phyloP scores from a whole-genome alignment of 2,888 invertebrate species.

The Nymphalis polychloros region DNA sequence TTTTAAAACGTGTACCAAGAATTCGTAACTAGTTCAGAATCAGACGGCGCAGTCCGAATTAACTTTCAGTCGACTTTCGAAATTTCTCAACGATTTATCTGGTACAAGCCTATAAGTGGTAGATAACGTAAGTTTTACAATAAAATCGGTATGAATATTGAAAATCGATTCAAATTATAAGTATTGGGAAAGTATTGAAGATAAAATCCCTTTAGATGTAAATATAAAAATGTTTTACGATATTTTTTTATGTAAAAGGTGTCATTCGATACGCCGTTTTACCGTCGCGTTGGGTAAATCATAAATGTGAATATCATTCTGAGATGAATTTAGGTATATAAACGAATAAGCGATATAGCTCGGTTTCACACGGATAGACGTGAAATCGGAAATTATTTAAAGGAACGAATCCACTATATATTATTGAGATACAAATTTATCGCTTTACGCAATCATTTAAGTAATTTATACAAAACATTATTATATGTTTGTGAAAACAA shows the following conservation, averaged over 20 bases:
- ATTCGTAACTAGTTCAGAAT: constrained; percentile 20
- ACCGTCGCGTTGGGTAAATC: constrained; percentile 5
- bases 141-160: constrained; percentile 6
- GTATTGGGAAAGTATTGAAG: constrained; percentile 26
- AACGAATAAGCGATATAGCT: background rate
- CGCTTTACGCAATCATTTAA: no score
- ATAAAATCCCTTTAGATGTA: constrained; percentile 31
- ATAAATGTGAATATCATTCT: constrained; percentile 1
- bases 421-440: no score
- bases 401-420: no score
- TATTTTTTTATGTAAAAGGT: constrained; percentile 21
- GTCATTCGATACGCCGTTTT: constrained; percentile 4
- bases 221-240: constrained; percentile 30
- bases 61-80: constrained; percentile 11
- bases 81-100: constrained; percentile 1
- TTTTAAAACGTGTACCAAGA: constrained; percentile 20
- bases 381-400: no score
- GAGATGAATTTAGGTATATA: background rate
- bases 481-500: no score
- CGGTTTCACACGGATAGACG: no score
- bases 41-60: constrained; percentile 12
- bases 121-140: constrained; percentile 1
- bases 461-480: no score
- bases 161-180: constrained; percentile 20
- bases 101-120: background rate